phyloP scores from a whole-genome alignment of 2,888 invertebrate species.

The Drosophila incognita region DNA sequence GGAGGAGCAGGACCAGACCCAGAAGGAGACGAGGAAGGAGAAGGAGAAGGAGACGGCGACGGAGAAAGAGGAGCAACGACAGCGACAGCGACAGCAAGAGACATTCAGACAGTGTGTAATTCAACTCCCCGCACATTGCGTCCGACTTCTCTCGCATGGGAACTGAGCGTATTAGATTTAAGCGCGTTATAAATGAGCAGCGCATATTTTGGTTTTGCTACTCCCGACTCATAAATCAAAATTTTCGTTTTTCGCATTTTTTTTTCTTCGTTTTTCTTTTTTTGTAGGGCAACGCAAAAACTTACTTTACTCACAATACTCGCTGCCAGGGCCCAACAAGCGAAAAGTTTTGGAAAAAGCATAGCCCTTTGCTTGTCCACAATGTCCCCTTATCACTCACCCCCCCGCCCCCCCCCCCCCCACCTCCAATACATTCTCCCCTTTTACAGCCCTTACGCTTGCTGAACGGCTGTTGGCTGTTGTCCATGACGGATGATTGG shows the following conservation, averaged over 20 bases:
- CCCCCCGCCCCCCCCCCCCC: no score
- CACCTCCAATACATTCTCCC: neutral
- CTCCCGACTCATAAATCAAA: constrained; percentile 73
- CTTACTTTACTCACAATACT: constrained; percentile 43
- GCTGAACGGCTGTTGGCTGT: constrained; percentile 62
- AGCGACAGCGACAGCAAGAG: constrained; percentile 16
- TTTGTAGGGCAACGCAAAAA: constrained; percentile 52
- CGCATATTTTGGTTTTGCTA: constrained; percentile 70
- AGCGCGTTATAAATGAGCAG: constrained; percentile 79
- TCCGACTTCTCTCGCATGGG: constrained; percentile 53
- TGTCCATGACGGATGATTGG: constrained; percentile 79
- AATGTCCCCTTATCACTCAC: constrained; percentile 1
- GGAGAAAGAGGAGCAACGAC: constrained; percentile 1
- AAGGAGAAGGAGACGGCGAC: neutral
- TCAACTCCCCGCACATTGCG: constrained; percentile 38
- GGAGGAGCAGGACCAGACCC: constrained; percentile 19
- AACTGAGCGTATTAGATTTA: constrained; percentile 76
- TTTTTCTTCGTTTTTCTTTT: constrained; percentile 32
- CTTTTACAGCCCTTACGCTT: neutral
- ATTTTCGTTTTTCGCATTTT: constrained; percentile 76
- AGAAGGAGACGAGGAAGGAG: constrained; percentile 1
- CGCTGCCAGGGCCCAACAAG: constrained; percentile 20
- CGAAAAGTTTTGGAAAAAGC: constrained; percentile 22
- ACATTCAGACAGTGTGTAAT: constrained; percentile 49
- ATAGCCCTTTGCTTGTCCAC: constrained; percentile 61